Percentiles rank a stretch among this genome's conserved stretches.
Conservation (phyloP, 2,797 vertebrate species). For the Botia kubotai region DNA sequence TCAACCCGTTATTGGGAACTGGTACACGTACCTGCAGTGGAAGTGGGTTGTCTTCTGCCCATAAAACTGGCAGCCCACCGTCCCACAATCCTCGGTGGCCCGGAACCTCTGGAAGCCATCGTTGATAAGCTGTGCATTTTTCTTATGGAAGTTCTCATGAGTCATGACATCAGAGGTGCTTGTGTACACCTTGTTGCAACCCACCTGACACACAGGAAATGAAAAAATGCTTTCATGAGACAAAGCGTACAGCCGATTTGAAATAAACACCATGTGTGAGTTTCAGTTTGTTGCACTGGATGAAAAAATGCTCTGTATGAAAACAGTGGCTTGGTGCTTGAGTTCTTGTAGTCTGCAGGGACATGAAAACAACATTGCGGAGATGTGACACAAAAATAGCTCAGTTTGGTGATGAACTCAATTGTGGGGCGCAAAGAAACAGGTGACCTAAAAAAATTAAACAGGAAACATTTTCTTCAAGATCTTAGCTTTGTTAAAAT, state of each 20-base stretch:
- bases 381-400: constrained; percentile 57
- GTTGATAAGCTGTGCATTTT: constrained; percentile 98
- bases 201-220: constrained; percentile 83
- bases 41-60: constrained; percentile 99
- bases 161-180: constrained; percentile 99
- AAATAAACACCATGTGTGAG: constrained; percentile 55
- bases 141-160: constrained; percentile 99
- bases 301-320: constrained; percentile 47
- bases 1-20: background rate
- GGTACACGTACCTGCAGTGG: constrained; percentile 89
- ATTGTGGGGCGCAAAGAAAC: constrained; percentile 48
- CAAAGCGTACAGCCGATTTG: constrained; percentile 43
- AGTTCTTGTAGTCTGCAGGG: constrained; percentile 51
- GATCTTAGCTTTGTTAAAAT: constrained; percentile 52
- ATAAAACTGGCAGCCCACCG: constrained; percentile 95
- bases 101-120: constrained; percentile 99
- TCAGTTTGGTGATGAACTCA: constrained; percentile 43
- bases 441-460: constrained; percentile 57
- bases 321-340: constrained; percentile 43
- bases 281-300: constrained; percentile 55
- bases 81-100: constrained; percentile 96
- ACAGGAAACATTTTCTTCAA: constrained; percentile 53
- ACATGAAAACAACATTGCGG: constrained; percentile 50
- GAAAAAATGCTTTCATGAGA: constrained; percentile 47
- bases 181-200: constrained; percentile 99